phyloP scores from a whole-genome alignment of 1,140 invertebrate species.

The Tetramorium parvispinum region DNA sequence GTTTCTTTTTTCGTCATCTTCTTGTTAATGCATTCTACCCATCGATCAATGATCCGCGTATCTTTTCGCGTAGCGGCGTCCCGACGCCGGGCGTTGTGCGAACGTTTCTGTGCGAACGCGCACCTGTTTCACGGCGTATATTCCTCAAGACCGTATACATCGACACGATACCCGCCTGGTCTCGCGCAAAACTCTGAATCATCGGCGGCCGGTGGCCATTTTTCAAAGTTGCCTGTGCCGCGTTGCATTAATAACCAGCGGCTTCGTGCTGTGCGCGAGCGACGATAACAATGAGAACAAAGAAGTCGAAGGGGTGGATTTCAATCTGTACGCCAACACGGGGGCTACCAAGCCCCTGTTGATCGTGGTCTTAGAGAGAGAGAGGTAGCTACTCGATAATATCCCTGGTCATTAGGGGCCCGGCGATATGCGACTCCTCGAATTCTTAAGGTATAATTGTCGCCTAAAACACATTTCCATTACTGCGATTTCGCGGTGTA shows the following conservation, averaged over 20 bases:
- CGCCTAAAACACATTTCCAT: conserved; percentile 3
- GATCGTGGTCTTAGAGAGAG: conserved; percentile 33
- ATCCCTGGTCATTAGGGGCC: conserved; percentile 62
- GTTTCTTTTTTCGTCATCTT: conserved; percentile 31
- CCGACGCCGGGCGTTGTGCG: conserved; percentile 23
- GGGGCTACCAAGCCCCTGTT: conserved; percentile 52
- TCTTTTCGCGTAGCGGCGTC: conserved; percentile 41
- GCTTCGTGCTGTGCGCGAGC: conserved; percentile 70
- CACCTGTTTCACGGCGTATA: conserved; percentile 71
- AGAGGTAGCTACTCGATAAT: conserved; percentile 60
- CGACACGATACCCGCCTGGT: conserved; percentile 65
- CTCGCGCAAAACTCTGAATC: conserved; percentile 75
- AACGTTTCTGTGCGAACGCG: conserved; percentile 65
- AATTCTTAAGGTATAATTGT: conserved; percentile 53
- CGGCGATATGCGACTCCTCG: conserved; percentile 43
- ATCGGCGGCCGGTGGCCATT: conserved; percentile 71
- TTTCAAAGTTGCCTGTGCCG: conserved; percentile 72
- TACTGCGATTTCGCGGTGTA: not conserved
- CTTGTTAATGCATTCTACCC: conserved; percentile 43
- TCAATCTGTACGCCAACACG: conserved; percentile 70
- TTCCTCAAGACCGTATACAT: conserved; percentile 66
- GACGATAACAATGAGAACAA: conserved; percentile 76
- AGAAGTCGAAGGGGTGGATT: conserved; percentile 72
- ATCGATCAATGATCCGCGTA: conserved; percentile 56
- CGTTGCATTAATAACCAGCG: conserved; percentile 74